Evolutionary conservation across 2,113 vertebrate genomes (phyloP), one percentile per base, ranked within the genome.

Genomic region (Atractosteus spatula): DNA sequence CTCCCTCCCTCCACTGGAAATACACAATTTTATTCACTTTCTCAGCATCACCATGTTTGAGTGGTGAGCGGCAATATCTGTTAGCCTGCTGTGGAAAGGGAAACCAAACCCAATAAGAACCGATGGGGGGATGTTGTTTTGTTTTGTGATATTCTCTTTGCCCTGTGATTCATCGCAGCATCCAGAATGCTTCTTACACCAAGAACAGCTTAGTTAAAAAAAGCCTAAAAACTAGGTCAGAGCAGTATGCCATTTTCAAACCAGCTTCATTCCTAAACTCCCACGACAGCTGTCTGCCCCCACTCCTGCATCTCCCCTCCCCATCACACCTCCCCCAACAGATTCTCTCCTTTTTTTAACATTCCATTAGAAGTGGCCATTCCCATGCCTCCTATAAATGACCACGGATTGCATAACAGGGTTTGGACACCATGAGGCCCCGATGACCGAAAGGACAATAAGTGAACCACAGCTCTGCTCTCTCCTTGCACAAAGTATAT

Each of bases 161-260:
- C 7, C 63, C 71, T 85, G 73, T 78, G 78, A 88, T 87, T 86
- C 84, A 86, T 88, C 83, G 78, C 76, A 85, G 83, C 74, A 80
- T 77, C 74, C 76, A 74, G 65, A 71, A 70, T 78, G 80, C 65
- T 62, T 67, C 76, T 55, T 16, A 29, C 57, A 62, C 45, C 43
- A 62, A 57, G 57, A 74, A 55, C 29, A 55, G 56, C 45, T 63
- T 29, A 69, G 55, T 59, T 47, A 74, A 55, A 13, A 44, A 65
- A 70, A 55, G 69, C 43, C 55, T 55, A 43, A 66, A 66, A 72
- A 72, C 3, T 73, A 73, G 71, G 72, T 68, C 65, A 73, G 65
- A 61, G 54, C 71, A 66, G 55, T 68, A 62, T 51, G 44, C 55
- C 72, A 73, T 68, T 73, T 68, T 43, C 57, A 73, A 16, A 11